Conservation (phyloP, 2,113 vertebrate genomes). For the Percopsis transmontana region DNA sequence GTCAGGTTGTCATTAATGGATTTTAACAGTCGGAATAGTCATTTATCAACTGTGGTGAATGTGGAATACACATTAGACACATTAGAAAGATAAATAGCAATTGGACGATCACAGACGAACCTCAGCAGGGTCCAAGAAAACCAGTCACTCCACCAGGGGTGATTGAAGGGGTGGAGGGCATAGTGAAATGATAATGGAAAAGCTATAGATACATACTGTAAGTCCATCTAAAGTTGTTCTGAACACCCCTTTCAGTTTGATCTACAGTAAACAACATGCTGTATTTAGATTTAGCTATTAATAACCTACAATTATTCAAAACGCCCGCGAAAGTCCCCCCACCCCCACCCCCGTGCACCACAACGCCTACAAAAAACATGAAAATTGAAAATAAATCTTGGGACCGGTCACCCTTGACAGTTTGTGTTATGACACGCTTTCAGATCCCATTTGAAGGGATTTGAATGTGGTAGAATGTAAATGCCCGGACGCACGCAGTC, state of each 20-base stretch:
- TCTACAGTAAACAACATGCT: conserved; percentile 27
- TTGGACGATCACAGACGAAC: conserved; percentile 29
- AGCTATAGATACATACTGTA: conserved; percentile 22
- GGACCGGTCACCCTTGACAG: conserved; percentile 56
- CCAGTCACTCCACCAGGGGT: conserved; percentile 17
- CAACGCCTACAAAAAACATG: not conserved
- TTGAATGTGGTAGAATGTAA: conserved; percentile 66
- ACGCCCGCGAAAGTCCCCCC: conserved; percentile 37
- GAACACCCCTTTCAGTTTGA: conserved; percentile 47
- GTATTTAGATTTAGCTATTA: conserved; percentile 37
- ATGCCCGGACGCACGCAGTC: conserved; percentile 66
- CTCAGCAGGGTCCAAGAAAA: conserved; percentile 23
- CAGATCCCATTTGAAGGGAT: conserved; percentile 62
- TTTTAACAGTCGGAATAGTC: conserved; percentile 27
- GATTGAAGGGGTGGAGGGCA: not conserved
- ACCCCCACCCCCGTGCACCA: conserved; percentile 13
- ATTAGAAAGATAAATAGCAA: conserved; percentile 18
- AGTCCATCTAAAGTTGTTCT: conserved; percentile 29
- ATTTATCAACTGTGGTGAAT: conserved; percentile 26
- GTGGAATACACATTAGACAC: conserved; percentile 33
- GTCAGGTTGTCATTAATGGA: conserved; percentile 15
- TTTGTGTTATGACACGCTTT: conserved; percentile 69
- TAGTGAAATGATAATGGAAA: conserved; percentile 39
- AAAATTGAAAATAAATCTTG: conserved; percentile 60
- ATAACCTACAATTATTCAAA: conserved; percentile 48